Evolutionary conservation across 2,888 invertebrate genomes (phyloP), one percentile per base, ranked within the genome.

Genomic region (Aphodius sticticus): DNA sequence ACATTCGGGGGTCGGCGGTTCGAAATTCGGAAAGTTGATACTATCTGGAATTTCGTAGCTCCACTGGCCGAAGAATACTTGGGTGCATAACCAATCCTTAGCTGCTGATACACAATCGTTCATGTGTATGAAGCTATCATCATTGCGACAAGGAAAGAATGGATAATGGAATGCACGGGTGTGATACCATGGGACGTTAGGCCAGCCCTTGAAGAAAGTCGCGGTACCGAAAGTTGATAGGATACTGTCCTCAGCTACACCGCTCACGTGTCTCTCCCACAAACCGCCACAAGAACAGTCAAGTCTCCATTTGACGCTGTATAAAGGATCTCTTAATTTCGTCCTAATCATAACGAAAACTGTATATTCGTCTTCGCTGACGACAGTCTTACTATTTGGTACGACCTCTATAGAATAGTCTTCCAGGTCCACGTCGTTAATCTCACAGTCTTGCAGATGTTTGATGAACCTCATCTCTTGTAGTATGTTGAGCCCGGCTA

Each of bases 31-130:
- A 15, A 71, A 16, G 2, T 71, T 71, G 6, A 71, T 71, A 14
- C n/a, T 71, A 71, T 15, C 26, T 26, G 26, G 26, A 2, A 26
- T 26, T 26, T 26, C 26, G 26, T 26, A 26, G 26, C 26, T 26
- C 26, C 26, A 26, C 3, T 26, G 26, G 26, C 26, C 26, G 26
- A 26, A 26, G 26, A 26, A 26, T 2, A 71, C 16, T 71, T 71
- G 71, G 12, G 71, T 71, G 35, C 71, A 14, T 26, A 71, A 35
- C 71, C 71, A 71, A 15, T 16, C 16, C 35, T 71, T 35, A 71
- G 35, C 71, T 26, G 15, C 16, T 71, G 16, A 16, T 26, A 16
- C 71, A 15, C 14, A 71, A 5, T 12, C 71, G 12, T 71, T 35
- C n/a, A 71, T 71, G 35, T 26, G 35, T 12, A 5, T 16, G 35